Conservation (phyloP, 1,140 invertebrate genomes). For the Drosophila bipectinata region DNA sequence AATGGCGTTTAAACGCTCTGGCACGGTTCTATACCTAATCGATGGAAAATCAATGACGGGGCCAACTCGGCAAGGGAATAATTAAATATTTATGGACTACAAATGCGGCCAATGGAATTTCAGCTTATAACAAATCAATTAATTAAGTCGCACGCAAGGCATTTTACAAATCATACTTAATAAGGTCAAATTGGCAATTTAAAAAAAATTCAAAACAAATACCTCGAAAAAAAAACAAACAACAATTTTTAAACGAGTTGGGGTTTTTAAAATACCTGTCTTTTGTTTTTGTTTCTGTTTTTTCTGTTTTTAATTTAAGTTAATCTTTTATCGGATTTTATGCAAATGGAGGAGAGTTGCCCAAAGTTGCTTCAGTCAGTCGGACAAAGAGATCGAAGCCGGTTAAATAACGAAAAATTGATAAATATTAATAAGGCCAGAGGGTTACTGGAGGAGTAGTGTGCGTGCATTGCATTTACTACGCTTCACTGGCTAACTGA, state of each 20-base stretch:
- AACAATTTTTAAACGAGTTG: slow-evolving; percentile 29
- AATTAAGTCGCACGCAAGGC: slow-evolving; percentile 58
- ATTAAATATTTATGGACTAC: slow-evolving; percentile 61
- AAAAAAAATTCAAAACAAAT: slow-evolving; percentile 9
- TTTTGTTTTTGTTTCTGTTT: slow-evolving; percentile 14
- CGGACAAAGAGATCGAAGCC: slow-evolving; percentile 65
- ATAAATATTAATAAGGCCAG: slow-evolving; percentile 76
- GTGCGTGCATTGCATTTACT: slow-evolving; percentile 54
- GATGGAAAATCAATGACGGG: slow-evolving; percentile 10
- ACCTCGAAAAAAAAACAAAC: slow-evolving; percentile 18
- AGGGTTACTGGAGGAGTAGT: slow-evolving; percentile 7
- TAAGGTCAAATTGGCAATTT: slow-evolving; percentile 69
- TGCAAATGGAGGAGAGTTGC: slow-evolving; percentile 31
- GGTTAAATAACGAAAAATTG: slow-evolving; percentile 77
- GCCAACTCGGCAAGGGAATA: slow-evolving; percentile 1
- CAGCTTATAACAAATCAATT: slow-evolving; percentile 55
- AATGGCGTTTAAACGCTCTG: slow-evolving; percentile 44
- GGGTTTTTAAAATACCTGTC: slow-evolving; percentile 19
- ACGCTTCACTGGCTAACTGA: slow-evolving; percentile 25
- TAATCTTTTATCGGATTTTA: slow-evolving; percentile 32
- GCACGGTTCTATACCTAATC: slow-evolving; percentile 46
- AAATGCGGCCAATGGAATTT: slow-evolving; percentile 42
- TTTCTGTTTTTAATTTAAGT: slow-evolving; percentile 2
- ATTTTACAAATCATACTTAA: slow-evolving; percentile 59
- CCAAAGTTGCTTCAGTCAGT: slow-evolving; percentile 38